Evolutionary conservation across 2,113 vertebrate species (phyloP).

Genomic region (Aspiorhynchus laticeps): DNA sequence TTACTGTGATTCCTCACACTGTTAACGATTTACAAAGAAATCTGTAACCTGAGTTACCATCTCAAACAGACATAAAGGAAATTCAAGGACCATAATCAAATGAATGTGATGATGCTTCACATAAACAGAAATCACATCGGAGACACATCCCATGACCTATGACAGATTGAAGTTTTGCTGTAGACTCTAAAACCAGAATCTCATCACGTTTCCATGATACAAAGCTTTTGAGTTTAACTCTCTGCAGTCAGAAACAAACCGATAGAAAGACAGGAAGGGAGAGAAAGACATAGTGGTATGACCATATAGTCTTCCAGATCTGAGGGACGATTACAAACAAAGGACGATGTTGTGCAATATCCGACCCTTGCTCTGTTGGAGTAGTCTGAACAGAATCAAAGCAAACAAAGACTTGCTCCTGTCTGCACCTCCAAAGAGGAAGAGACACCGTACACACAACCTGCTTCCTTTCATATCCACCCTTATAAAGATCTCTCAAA

Average conservation of each 20-base stretch:
- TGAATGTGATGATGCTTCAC: too few relatives aligned
- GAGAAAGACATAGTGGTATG: slow-evolving; percentile 39
- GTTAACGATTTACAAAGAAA: too few relatives aligned
- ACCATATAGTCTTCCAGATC: slow-evolving; percentile 69
- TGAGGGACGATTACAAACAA: slow-evolving; percentile 79
- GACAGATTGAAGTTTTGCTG: neutral
- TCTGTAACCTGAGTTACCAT: too few relatives aligned
- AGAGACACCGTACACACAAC: slow-evolving; percentile 69
- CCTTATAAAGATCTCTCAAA: slow-evolving; percentile 80
- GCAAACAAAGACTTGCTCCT: slow-evolving; percentile 75
- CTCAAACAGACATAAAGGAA: too few relatives aligned
- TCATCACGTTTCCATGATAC: neutral
- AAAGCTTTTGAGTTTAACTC: slow-evolving; percentile 26
- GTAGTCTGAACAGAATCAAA: slow-evolving; percentile 78
- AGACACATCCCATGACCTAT: neutral
- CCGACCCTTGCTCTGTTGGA: slow-evolving; percentile 70
- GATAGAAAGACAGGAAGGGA: slow-evolving; percentile 55
- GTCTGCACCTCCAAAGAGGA: slow-evolving; percentile 74
- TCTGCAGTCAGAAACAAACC: neutral
- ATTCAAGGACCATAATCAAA: too few relatives aligned
- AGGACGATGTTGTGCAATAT: slow-evolving; percentile 72
- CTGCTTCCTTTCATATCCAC: slow-evolving; percentile 77
- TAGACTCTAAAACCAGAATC: neutral
- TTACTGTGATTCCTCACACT: too few relatives aligned
- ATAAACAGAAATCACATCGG: neutral